Conservation (phyloP, 2,888 invertebrate species). For the Hanleya hanleyi region DNA sequence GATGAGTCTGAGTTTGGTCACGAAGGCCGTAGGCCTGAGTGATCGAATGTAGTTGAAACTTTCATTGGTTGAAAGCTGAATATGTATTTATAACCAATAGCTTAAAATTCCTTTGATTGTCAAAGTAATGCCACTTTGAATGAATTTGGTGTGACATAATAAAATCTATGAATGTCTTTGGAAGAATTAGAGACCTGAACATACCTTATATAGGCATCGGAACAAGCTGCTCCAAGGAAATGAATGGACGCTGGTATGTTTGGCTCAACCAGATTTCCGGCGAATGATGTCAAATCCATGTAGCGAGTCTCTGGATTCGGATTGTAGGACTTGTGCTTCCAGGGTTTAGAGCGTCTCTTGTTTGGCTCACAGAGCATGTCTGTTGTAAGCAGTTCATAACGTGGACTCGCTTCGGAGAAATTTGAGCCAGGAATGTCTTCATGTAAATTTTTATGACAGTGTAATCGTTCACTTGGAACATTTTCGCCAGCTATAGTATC, state of each 20-base stretch:
- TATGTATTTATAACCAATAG: too few species aligned
- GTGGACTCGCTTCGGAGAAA: background rate
- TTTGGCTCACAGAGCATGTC: constrained; percentile 1
- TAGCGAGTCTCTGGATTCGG: constrained; percentile 62
- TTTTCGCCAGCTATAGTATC: background rate
- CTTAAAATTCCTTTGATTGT: too few species aligned
- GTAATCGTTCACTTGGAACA: background rate
- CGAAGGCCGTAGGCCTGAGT: too few species aligned
- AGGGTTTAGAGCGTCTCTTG: constrained; percentile 40
- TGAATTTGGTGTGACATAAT: background rate
- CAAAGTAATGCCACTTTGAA: too few species aligned
- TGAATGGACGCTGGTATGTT: constrained; percentile 30
- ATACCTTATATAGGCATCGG: constrained; percentile 62
- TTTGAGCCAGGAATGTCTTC: too few species aligned
- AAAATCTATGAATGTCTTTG: too few species aligned
- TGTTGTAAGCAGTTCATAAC: constrained; percentile 5
- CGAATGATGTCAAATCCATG: constrained; percentile 49
- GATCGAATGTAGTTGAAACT: too few species aligned
- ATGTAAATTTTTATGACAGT: too few species aligned
- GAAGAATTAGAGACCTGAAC: too few species aligned
- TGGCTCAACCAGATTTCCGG: constrained; percentile 30
- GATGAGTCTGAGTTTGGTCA: too few species aligned
- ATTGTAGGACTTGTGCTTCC: constrained; percentile 41
- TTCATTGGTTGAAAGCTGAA: too few species aligned
- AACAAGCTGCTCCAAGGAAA: constrained; percentile 59